Base-by-base conservation (phyloP, 2,888 invertebrate species). In the Formica aserva region DNA sequence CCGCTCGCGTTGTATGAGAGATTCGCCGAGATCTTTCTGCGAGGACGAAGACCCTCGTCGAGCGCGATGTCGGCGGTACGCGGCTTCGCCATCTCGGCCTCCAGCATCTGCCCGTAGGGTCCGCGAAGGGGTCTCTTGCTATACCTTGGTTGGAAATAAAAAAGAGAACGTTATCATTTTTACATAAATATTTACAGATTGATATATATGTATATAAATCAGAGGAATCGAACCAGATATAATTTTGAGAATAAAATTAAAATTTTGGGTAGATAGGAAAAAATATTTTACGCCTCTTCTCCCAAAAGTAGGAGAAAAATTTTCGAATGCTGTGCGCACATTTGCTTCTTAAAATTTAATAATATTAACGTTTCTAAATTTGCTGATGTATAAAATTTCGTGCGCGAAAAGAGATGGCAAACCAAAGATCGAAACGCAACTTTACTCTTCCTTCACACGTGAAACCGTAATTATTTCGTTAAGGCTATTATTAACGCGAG, bases 51-150 rank as follows among this genome's bases (percentile, higher is more conserved):
- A 81, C 91, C 89, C 77, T 94, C 92, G 60, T 93, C 92, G 63
- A 93, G 91, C 22, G 92, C 91, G 82, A 94, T 91, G 80, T 94
- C 92, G 9, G 95, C 93, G 11, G 94, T 91, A 88, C 96, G 96
- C 0, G 97, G 97, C 92, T 97, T 97, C 85, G 97, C 97, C 97
- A 97, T 97, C 95, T 97, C 97, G 0, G 97, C 97, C 92, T 97
- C 97, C 38, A 97, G 94, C 97, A 97, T 97, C 93, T 97, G 97
- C 0, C 97, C 97, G 91, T 97, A 97, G 0, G 97, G 97, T 1
- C 97, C 97, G 22, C 97, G 95, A 9, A 97, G 94, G 0, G 97
- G 97, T 32, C 97, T 95, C 92, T 97, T 98, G 29, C 97, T 97
- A 91, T 97, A 97, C 52, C 97, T 96, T 72, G 0, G 5, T n/a